Conservation (phyloP, 2,113 vertebrate species). For the mouse (Mus musculus) region DNA sequence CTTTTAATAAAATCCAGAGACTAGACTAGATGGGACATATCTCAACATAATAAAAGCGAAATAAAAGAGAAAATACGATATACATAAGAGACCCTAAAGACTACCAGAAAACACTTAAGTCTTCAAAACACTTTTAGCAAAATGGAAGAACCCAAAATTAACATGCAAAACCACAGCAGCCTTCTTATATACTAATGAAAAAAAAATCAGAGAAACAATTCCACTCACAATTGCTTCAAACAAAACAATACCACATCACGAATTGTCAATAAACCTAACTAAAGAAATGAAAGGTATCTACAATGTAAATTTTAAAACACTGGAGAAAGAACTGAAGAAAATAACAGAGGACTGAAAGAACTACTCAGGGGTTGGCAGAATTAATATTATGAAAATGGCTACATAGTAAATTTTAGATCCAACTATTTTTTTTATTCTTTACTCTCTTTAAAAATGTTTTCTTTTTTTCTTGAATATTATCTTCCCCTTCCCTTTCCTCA, state of each 20-base stretch:
- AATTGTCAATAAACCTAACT: background rate
- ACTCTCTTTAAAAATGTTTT: background rate
- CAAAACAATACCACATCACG: background rate
- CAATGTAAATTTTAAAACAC: background rate
- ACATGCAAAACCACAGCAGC: background rate
- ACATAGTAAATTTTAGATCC: background rate
- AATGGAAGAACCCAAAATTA: background rate
- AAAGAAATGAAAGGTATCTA: background rate
- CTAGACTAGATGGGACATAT: background rate
- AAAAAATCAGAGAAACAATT: background rate
- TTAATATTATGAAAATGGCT: background rate
- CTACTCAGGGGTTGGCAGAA: background rate
- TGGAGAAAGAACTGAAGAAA: background rate
- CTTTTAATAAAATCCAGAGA: background rate
- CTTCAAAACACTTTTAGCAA: background rate
- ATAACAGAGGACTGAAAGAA: background rate
- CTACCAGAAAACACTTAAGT: background rate
- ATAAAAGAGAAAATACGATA: too few relatives aligned
- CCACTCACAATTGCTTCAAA: background rate
- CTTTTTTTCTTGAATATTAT: background rate
- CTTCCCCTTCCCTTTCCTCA: background rate
- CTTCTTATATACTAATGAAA: background rate
- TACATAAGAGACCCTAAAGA: background rate
- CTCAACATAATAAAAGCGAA: background rate
- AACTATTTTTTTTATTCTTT: background rate